These are phyloP conservation scores for Apteryx owenii DNA, from an alignment of 2,113 vertebrate genomes.

Conservation along the genomic window DNA sequence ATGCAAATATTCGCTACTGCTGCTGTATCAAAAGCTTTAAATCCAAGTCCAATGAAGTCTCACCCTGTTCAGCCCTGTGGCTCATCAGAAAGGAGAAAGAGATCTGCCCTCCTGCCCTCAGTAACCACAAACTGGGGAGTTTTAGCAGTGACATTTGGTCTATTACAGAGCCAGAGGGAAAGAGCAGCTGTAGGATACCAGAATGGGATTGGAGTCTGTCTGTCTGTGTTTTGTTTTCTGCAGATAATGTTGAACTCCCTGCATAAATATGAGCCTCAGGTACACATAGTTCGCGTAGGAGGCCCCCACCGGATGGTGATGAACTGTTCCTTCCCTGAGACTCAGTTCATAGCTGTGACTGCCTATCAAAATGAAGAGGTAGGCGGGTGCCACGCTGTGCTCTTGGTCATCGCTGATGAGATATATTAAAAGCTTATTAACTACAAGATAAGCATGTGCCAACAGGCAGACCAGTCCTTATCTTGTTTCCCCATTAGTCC, in stretches of 20 bases:
- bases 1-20: neutral
- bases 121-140: neutral
- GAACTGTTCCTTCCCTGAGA: slow-evolving; percentile 94
- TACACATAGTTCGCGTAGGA: slow-evolving; percentile 94
- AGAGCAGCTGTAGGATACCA: neutral
- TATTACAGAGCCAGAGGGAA: neutral
- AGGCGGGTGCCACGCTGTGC: neutral
- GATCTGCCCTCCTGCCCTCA: neutral
- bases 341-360: slow-evolving; percentile 97
- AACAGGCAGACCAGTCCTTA: neutral
- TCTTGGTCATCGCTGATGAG: neutral
- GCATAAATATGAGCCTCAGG: slow-evolving; percentile 95
- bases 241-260: slow-evolving; percentile 97
- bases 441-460: neutral
- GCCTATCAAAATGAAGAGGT: slow-evolving; percentile 98
- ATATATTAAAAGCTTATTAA: neutral
- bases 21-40: neutral
- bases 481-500: neutral
- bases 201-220: neutral
- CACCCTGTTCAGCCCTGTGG: neutral
- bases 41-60: neutral
- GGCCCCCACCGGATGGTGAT: slow-evolving; percentile 90
- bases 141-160: neutral
- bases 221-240: slow-evolving; percentile 20
- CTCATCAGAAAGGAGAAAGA: neutral